These are phyloP conservation scores for Plecotus auritus DNA, from an alignment of 2,113 vertebrate genomes.

Conservation along the genomic window DNA sequence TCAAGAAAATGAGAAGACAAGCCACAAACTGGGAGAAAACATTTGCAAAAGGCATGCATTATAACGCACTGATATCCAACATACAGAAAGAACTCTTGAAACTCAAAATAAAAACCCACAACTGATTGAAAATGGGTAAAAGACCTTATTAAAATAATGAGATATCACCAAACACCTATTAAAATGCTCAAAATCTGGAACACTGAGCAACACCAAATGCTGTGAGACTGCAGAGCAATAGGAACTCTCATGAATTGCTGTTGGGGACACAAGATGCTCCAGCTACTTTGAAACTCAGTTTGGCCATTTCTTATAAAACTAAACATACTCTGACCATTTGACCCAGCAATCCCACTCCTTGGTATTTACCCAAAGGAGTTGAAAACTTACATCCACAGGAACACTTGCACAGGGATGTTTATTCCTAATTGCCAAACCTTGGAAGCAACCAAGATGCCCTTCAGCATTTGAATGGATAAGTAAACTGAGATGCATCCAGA, in stretches of 20 bases:
- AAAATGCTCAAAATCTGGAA: not conserved
- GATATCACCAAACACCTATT: not conserved
- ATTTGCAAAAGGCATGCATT: not conserved
- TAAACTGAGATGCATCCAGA: not conserved
- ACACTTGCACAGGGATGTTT: not conserved
- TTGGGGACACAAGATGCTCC: not conserved
- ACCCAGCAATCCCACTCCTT: not conserved
- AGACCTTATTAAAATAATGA: not conserved
- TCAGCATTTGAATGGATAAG: not conserved
- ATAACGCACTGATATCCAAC: not conserved
- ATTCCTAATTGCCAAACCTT: not conserved
- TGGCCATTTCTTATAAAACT: not conserved
- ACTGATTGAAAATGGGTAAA: not conserved
- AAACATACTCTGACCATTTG: not conserved
- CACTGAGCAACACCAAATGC: not conserved
- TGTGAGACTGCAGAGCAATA: not conserved
- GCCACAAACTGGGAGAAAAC: not conserved
- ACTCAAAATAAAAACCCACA: not conserved
- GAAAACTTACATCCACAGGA: not conserved
- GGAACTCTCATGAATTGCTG: not conserved
- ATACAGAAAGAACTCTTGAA: conserved; percentile 11
- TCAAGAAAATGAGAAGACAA: not conserved
- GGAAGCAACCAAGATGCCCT: not conserved
- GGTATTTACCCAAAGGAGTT: not conserved
- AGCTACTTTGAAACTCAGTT: not conserved